Evolutionary conservation across 2,113 vertebrate genomes (phyloP).

Genomic region (Planiliza haematocheilus): DNA sequence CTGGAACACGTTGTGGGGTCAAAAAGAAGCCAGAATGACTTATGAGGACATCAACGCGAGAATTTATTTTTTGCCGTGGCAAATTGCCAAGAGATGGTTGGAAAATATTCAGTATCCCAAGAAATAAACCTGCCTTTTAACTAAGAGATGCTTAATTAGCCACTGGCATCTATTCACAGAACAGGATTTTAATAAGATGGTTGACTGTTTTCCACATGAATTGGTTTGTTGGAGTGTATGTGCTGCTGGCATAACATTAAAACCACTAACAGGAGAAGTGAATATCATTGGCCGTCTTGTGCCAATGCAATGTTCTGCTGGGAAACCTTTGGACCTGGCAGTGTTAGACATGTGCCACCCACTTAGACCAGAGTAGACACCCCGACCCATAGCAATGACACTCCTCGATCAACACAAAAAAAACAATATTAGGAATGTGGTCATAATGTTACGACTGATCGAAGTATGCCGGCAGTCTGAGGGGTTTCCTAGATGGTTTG

Average conservation of each 20-base stretch:
- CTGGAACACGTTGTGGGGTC: too few relatives aligned
- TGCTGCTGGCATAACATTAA: too few relatives aligned
- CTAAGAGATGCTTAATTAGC: not conserved
- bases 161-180: not conserved
- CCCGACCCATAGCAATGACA: too few relatives aligned
- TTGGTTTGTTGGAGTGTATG: not conserved
- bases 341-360: too few relatives aligned
- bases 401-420: too few relatives aligned
- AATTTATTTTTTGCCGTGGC: conserved; percentile 8
- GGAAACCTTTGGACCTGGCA: too few relatives aligned
- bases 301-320: too few relatives aligned
- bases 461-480: conserved; percentile 6
- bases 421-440: too few relatives aligned
- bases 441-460: not conserved
- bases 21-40: too few relatives aligned
- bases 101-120: not conserved
- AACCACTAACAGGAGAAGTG: too few relatives aligned
- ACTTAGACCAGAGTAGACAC: too few relatives aligned
- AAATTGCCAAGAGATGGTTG: not conserved
- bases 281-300: too few relatives aligned
- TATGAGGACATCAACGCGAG: not conserved
- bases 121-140: not conserved
- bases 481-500: conserved; percentile 10
- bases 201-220: not conserved
- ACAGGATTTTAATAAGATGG: not conserved